phyloP scores from a whole-genome alignment of 2,797 vertebrate genomes.

The Anomalospiza imberbis region DNA sequence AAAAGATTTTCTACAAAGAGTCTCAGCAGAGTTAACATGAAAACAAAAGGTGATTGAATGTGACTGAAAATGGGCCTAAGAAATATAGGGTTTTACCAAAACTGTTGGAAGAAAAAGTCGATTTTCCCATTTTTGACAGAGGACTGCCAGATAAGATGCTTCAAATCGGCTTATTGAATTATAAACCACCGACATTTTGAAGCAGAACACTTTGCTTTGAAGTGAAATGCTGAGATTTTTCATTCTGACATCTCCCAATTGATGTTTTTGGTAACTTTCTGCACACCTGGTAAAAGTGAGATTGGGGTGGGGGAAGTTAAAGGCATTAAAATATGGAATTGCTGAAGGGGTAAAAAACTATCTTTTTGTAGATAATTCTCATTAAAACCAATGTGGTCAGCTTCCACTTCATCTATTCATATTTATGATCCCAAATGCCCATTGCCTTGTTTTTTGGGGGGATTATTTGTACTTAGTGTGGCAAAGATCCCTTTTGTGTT shows the following conservation, averaged over 20 bases:
- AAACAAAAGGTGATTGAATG: slow-evolving; percentile 23
- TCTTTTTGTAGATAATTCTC: neutral
- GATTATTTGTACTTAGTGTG: neutral
- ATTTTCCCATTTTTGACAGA: slow-evolving; percentile 43
- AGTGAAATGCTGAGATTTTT: slow-evolving; percentile 54
- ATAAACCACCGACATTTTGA: neutral
- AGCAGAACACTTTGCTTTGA: slow-evolving; percentile 41
- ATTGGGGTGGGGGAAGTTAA: neutral
- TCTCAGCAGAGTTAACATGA: neutral
- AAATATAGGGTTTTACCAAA: neutral
- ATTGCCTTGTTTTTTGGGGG: neutral
- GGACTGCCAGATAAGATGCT: slow-evolving; percentile 45
- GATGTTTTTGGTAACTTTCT: slow-evolving; percentile 31
- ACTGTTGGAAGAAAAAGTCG: neutral
- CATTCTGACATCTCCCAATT: slow-evolving; percentile 52
- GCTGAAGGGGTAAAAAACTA: neutral
- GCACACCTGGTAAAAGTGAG: slow-evolving; percentile 32
- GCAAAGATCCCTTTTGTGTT: neutral
- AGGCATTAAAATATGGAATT: neutral
- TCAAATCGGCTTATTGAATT: slow-evolving; percentile 56
- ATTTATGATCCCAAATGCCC: neutral
- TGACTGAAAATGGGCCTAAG: neutral
- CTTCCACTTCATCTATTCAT: neutral
- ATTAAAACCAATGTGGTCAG: neutral
- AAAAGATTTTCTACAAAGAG: neutral